Conservation (phyloP, 1,140 invertebrate species). For the Macrobrachium rosenbergii region DNA sequence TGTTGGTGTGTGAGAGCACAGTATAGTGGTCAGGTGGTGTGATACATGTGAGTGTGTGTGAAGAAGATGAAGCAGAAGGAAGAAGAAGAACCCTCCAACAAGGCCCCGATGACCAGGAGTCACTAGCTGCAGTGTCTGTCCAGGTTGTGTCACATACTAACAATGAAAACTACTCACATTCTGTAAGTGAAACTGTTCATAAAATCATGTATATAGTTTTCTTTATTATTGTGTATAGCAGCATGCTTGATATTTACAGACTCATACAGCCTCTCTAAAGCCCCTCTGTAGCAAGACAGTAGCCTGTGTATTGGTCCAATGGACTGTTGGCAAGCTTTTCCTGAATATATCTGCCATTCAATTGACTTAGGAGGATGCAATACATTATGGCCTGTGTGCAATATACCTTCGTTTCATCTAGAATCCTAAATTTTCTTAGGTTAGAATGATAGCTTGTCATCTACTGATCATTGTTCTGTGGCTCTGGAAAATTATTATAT, state of each 20-base stretch:
- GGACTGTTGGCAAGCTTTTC: slow-evolving; percentile 64
- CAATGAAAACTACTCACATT: slow-evolving; percentile 63
- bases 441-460: slow-evolving; percentile 64
- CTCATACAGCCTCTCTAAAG: slow-evolving; percentile 63
- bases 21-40: slow-evolving; percentile 10
- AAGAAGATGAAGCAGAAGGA: too few relatives aligned
- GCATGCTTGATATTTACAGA: slow-evolving; percentile 64
- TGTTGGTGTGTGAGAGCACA: too few relatives aligned
- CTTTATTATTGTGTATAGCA: slow-evolving; percentile 64
- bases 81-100: slow-evolving; percentile 51
- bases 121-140: slow-evolving; percentile 64
- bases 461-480: slow-evolving; percentile 63
- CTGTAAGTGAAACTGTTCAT: slow-evolving; percentile 62
- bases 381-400: slow-evolving; percentile 64
- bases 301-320: slow-evolving; percentile 64
- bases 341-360: slow-evolving; percentile 58
- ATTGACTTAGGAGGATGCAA: slow-evolving; percentile 61
- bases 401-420: slow-evolving; percentile 63
- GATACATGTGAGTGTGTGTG: slow-evolving; percentile 49
- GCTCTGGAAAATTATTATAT: slow-evolving; percentile 61
- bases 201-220: slow-evolving; percentile 64
- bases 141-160: slow-evolving; percentile 64
- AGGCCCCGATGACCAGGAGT: slow-evolving; percentile 61
- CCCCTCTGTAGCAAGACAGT: slow-evolving; percentile 62
- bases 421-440: slow-evolving; percentile 61